Evolutionary conservation across 1,140 invertebrate genomes (phyloP).

Genomic region (Megalonaias nervosa): DNA sequence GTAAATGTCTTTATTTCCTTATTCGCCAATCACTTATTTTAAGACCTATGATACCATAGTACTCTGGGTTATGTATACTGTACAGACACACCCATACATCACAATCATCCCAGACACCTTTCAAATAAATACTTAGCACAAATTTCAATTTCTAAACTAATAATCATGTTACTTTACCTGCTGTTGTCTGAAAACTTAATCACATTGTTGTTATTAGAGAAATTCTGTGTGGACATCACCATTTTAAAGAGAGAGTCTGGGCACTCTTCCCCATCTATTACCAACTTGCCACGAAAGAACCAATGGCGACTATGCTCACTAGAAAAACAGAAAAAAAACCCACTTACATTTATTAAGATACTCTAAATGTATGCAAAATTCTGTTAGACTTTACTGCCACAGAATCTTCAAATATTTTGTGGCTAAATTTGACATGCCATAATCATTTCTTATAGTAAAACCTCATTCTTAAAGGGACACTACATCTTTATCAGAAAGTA

Average conservation of each 20-base stretch:
- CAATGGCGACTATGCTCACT: constrained; percentile 75
- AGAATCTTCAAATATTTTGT: no score
- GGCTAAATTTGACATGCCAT: no score
- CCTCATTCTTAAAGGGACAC: background rate
- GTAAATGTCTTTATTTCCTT: no score
- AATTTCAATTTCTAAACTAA: background rate
- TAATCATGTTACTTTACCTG: constrained; percentile 75
- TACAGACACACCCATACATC: no score
- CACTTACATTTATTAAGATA: background rate
- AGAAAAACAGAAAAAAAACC: constrained; percentile 19
- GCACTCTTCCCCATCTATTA: constrained; percentile 86
- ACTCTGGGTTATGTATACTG: no score
- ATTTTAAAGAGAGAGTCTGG: constrained; percentile 90
- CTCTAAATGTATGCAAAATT: constrained; percentile 1
- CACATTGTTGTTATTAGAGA: constrained; percentile 90
- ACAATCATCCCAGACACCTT: no score
- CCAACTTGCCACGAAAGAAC: constrained; percentile 85
- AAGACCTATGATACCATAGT: no score
- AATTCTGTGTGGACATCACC: constrained; percentile 90
- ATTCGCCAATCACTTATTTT: no score
- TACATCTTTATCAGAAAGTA: background rate
- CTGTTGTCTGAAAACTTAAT: constrained; percentile 99
- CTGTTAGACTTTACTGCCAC: no score
- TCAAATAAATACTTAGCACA: no score
- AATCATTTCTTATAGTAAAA: background rate